phyloP scores from a whole-genome alignment of 1,140 invertebrate species.

The Macrobrachium rosenbergii region DNA sequence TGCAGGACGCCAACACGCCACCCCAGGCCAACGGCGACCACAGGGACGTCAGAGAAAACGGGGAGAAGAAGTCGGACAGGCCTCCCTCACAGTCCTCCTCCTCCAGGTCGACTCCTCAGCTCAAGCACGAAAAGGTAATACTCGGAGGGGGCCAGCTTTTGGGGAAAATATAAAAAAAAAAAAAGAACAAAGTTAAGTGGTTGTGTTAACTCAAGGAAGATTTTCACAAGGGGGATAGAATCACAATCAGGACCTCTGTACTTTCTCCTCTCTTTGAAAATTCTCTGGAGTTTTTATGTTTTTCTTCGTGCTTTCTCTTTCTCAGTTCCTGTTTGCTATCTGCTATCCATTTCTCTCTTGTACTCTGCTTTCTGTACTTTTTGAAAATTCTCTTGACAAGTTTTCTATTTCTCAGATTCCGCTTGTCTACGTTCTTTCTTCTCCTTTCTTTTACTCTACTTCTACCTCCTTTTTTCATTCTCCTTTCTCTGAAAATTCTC shows the following conservation, averaged over 20 bases:
- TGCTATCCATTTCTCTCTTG: not conserved
- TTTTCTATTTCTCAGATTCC: not conserved
- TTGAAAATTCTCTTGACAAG: not conserved
- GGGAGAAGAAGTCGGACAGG: slow-evolving; percentile 67
- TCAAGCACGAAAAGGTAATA: slow-evolving; percentile 66
- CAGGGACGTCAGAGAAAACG: slow-evolving; percentile 54
- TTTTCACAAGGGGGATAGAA: no score
- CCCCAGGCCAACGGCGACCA: slow-evolving; percentile 65
- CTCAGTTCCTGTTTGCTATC: not conserved
- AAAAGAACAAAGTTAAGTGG: no score
- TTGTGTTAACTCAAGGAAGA: no score
- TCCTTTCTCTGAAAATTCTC: no score
- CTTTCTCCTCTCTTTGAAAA: not conserved
- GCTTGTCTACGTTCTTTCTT: no score
- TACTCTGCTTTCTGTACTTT: not conserved
- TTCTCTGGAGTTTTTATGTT: not conserved
- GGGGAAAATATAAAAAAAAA: no score
- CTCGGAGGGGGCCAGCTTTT: no score
- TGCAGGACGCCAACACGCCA: slow-evolving; percentile 43
- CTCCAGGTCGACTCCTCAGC: slow-evolving; percentile 66
- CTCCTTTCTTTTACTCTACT: no score
- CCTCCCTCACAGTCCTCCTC: slow-evolving; percentile 67
- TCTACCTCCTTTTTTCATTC: no score
- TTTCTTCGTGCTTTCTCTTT: not conserved
- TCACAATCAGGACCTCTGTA: no score